Conservation (phyloP, 2,888 invertebrate genomes). For the Hirudinaria manillensis region DNA sequence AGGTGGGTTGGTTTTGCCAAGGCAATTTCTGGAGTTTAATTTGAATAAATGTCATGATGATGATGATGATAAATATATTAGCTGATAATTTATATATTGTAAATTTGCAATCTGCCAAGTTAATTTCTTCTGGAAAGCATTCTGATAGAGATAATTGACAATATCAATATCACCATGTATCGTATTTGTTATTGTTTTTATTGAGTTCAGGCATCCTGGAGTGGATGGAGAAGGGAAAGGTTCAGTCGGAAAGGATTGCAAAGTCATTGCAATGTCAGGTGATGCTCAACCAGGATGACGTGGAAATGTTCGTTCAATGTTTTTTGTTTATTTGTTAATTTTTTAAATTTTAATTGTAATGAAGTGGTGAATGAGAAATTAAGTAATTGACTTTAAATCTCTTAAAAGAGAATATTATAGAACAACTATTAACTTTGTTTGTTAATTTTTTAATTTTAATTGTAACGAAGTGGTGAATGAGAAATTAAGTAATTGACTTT, state of each 20-base stretch:
- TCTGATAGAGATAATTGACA: too few species aligned
- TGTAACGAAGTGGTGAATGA: not conserved
- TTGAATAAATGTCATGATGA: not conserved
- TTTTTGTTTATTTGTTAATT: not conserved
- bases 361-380: not conserved
- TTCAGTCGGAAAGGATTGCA: not conserved
- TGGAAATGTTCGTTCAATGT: conserved; percentile 22
- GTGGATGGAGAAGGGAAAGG: conserved; percentile 34
- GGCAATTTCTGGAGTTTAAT: not conserved
- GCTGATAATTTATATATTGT: too few species aligned
- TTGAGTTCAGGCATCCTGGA: conserved; percentile 29
- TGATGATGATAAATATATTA: too few species aligned
- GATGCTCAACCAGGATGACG: conserved; percentile 14
- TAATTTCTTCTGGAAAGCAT: too few species aligned
- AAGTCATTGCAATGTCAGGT: conserved; percentile 29
- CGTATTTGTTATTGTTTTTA: too few species aligned
- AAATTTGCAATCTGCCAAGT: too few species aligned
- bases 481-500: not conserved
- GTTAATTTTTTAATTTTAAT: not conserved
- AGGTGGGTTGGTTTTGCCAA: conserved; percentile 16
- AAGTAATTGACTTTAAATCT: not conserved
- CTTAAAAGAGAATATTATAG: too few species aligned
- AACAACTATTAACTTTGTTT: too few species aligned
- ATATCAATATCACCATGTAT: too few species aligned
- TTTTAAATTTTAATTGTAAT: not conserved